Conservation (phyloP, 2,888 invertebrate species). For the Aquatica leii region DNA sequence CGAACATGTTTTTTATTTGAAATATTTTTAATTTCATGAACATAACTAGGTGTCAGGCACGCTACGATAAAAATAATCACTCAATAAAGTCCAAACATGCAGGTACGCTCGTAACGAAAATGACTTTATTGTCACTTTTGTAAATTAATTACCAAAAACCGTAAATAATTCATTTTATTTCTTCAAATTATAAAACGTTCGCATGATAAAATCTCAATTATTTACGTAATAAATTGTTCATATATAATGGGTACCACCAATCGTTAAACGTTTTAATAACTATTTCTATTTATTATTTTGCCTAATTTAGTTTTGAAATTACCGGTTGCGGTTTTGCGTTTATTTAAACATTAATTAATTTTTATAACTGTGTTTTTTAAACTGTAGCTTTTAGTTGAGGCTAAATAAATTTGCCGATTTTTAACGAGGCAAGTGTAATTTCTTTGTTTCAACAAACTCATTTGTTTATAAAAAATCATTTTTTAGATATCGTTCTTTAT, state of each 20-base stretch:
- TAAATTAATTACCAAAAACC: constrained; percentile 35
- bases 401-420: too few relatives aligned
- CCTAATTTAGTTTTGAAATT: too few relatives aligned
- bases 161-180: constrained; percentile 31
- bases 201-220: constrained; percentile 22
- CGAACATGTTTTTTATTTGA: constrained; percentile 42
- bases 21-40: constrained; percentile 44
- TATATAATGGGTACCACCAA: neutral
- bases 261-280: neutral
- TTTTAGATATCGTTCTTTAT: too few relatives aligned
- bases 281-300: too few relatives aligned
- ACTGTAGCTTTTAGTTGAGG: too few relatives aligned
- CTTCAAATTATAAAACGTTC: constrained; percentile 27
- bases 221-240: constrained; percentile 9
- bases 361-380: too few relatives aligned
- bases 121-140: constrained; percentile 40
- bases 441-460: too few relatives aligned
- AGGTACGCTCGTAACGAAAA: constrained; percentile 46
- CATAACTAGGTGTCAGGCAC: constrained; percentile 51
- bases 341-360: too few relatives aligned
- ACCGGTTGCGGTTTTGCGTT: too few relatives aligned
- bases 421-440: too few relatives aligned
- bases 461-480: too few relatives aligned
- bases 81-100: constrained; percentile 46
- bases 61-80: constrained; percentile 50